These are phyloP conservation scores for Oryzias dopingdopingensis DNA, from an alignment of 2,797 vertebrate species.

Conservation along the genomic window DNA sequence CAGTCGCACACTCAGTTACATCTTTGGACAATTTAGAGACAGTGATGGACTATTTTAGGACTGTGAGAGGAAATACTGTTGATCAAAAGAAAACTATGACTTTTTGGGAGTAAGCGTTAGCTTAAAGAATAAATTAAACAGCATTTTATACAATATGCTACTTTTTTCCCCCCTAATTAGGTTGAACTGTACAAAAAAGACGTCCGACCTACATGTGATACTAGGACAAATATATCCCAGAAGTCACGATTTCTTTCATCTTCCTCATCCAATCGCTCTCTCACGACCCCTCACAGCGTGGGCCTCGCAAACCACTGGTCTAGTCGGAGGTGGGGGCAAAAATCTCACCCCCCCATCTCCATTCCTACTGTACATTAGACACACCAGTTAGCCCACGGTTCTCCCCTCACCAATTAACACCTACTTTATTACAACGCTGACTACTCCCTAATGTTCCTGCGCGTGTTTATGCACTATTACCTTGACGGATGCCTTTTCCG, in stretches of 20 bases:
- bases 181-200: too few relatives aligned
- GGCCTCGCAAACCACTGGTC: constrained; percentile 86
- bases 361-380: constrained; percentile 80
- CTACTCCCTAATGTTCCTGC: constrained; percentile 90
- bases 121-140: too few relatives aligned
- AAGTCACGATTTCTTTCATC: neutral
- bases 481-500: constrained; percentile 95
- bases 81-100: too few relatives aligned
- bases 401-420: constrained; percentile 92
- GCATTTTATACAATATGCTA: too few relatives aligned
- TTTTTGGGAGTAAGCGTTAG: too few relatives aligned
- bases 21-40: too few relatives aligned
- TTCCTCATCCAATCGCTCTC: neutral
- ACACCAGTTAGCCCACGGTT: constrained; percentile 89
- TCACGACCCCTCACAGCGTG: constrained; percentile 78
- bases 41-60: too few relatives aligned
- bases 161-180: too few relatives aligned
- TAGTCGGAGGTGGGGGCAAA: constrained; percentile 73
- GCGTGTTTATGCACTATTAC: constrained; percentile 98
- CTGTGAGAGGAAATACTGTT: too few relatives aligned
- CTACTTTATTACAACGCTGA: constrained; percentile 91
- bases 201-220: too few relatives aligned
- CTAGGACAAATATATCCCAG: neutral
- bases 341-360: constrained; percentile 55
- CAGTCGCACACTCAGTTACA: too few relatives aligned